Evolutionary conservation across 2,797 vertebrate species (phyloP).

Genomic region (Phaenicophaeus curvirostris): DNA sequence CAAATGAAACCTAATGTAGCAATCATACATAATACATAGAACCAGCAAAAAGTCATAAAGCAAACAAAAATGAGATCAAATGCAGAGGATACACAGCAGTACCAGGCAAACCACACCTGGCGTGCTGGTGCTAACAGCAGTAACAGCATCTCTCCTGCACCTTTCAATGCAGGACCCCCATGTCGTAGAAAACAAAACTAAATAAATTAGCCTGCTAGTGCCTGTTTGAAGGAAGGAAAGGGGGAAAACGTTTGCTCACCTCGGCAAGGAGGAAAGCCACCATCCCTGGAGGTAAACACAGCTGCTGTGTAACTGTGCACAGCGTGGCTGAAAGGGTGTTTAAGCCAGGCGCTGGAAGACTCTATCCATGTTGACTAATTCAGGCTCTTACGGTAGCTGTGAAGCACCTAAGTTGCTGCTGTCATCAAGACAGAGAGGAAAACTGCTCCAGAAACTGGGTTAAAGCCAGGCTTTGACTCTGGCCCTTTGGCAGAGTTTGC

Average conservation of each 20-base stretch:
- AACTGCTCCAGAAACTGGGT: not conserved
- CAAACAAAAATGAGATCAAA: not conserved
- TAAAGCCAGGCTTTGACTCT: too few relatives aligned
- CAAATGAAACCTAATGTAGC: not conserved
- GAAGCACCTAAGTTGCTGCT: not conserved
- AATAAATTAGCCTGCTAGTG: not conserved
- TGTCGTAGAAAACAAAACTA: not conserved
- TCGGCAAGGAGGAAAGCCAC: not conserved
- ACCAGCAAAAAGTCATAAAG: constrained; percentile 5
- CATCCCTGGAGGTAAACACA: not conserved
- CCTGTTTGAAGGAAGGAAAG: not conserved
- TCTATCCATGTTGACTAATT: not conserved
- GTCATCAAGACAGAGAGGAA: not conserved
- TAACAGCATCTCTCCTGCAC: not conserved
- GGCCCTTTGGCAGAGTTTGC: too few relatives aligned
- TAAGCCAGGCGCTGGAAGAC: not conserved
- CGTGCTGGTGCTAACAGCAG: not conserved
- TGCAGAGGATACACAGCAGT: not conserved
- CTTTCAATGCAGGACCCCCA: not conserved
- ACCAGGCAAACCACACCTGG: not conserved
- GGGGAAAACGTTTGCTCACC: not conserved
- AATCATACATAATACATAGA: not conserved
- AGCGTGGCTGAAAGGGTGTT: not conserved
- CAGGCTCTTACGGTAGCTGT: not conserved
- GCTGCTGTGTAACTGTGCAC: rapidly evolving